Evolutionary conservation across 2,888 invertebrate species (phyloP).

Genomic region (Nemotelus nigrinus): DNA sequence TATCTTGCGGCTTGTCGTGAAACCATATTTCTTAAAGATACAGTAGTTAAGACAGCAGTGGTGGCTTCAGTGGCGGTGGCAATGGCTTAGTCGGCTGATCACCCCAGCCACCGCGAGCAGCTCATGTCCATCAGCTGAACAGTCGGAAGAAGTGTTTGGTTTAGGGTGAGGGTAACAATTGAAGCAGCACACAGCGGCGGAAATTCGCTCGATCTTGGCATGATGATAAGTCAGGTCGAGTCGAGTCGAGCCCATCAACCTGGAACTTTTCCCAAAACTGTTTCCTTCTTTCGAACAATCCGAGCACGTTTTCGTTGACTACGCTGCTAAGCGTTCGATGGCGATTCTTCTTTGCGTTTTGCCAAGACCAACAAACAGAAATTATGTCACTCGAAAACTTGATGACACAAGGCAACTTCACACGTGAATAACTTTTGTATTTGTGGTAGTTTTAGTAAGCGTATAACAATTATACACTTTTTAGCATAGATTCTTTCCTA

Average conservation of each 20-base stretch:
- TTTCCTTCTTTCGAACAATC: not conserved
- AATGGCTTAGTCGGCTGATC: slow-evolving; percentile 3
- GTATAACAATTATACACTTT: slow-evolving; percentile 35
- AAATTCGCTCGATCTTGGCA: slow-evolving; percentile 28
- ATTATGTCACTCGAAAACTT: slow-evolving; percentile 40
- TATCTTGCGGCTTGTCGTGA: not conserved
- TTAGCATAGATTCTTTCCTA: not conserved
- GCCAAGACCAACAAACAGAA: too few species aligned
- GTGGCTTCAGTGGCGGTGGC: not conserved
- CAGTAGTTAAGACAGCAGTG: not conserved
- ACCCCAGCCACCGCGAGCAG: not conserved
- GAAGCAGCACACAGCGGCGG: slow-evolving; percentile 30
- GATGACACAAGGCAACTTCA: slow-evolving; percentile 50
- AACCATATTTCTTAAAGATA: not conserved
- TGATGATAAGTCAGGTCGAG: slow-evolving; percentile 9
- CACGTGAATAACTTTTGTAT: slow-evolving; percentile 48
- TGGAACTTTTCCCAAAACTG: slow-evolving; percentile 21
- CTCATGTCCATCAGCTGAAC: too few species aligned
- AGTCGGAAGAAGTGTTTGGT: too few species aligned
- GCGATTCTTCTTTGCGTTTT: too few species aligned
- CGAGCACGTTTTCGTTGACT: too few species aligned
- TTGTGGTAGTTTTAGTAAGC: slow-evolving; percentile 16
- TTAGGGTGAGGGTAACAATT: slow-evolving; percentile 19
- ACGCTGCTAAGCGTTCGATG: too few species aligned
- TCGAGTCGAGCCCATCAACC: not conserved